phyloP scores from a whole-genome alignment of 1,140 invertebrate genomes.

The Cherax quadricarinatus region DNA sequence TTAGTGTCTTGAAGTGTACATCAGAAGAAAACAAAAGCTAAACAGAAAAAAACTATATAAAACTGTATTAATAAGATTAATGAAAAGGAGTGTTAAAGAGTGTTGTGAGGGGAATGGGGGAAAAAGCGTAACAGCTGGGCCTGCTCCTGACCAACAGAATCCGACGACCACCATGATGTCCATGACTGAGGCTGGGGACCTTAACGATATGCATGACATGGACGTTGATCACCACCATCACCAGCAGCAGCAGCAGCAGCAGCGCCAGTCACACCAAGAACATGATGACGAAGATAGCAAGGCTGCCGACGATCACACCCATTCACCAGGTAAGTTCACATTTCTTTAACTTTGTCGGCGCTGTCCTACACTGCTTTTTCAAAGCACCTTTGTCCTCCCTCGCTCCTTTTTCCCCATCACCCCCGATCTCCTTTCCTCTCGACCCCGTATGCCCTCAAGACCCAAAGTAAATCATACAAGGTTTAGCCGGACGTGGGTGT shows the following conservation, averaged over 20 bases:
- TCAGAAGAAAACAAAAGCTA: too few species aligned
- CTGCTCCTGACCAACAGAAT: background rate
- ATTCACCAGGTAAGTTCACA: background rate
- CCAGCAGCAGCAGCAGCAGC: background rate
- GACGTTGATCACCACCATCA: background rate
- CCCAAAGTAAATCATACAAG: too few species aligned
- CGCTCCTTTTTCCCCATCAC: too few species aligned
- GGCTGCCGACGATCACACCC: background rate
- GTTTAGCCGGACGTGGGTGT: too few species aligned
- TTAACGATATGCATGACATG: conserved; percentile 10
- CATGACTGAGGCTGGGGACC: background rate
- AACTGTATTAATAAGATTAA: background rate
- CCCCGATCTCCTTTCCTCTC: too few species aligned
- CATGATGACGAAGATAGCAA: background rate
- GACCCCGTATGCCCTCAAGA: too few species aligned
- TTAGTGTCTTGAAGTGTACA: too few species aligned
- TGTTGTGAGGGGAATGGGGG: background rate
- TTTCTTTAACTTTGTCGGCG: too few species aligned
- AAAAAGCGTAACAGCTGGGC: background rate
- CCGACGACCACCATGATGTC: background rate
- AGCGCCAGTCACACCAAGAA: background rate
- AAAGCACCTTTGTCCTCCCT: too few species aligned
- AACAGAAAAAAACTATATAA: too few species aligned
- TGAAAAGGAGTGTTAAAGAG: conserved; percentile 5
- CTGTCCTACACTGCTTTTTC: too few species aligned